Evolutionary conservation across 1,140 invertebrate species (phyloP), one percentile per base, ranked within the genome.

Genomic region (Araneus ventricosus): DNA sequence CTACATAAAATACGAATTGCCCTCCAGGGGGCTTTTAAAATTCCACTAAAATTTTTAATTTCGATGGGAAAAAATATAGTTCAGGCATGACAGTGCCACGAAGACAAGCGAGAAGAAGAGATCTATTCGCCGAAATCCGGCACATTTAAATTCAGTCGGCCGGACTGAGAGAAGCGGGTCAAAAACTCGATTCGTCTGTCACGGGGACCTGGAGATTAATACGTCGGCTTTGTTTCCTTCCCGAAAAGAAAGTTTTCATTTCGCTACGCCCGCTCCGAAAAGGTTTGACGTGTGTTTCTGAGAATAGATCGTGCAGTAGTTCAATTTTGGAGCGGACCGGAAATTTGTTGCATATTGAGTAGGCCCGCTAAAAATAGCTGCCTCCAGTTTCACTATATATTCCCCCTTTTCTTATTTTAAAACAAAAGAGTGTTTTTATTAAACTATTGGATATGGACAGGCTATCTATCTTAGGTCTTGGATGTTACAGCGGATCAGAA

Each of bases 331-430:
- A 34, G 70, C 70, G 30, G 10, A 75, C 70, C 70, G 70, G 70
- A 75, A 75, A 75, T 75, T 75, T 75, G 30, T 75, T 75, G 70
- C 70, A 75, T 75, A 75, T 75, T 75, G 30, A 75, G 70, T 75
- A 37, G 27, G 10, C 37, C 4, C 34, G 22, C 59, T 34, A 37
- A 75, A 75, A 75, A 75, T 75, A 75, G 70, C 34, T 37, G 4
- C 22, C 22, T 24, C 4, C 59, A 63, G 22, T 63, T 63, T 63
- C 20, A n/a, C 59, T n/a, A 52, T 52, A 1, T 14, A 52, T 17
- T 1, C 0, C 1, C 59, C 20, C 22, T 4, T 63, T 63, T 63
- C 22, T n/a, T 63, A 63, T 63, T n/a, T 63, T 63, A 63, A 63
- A 63, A 63, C 59, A 63, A 63, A 63, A 63, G 7, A 22, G 59